A percentile compares a stretch with the other conserved stretches of the same genome.
These are phyloP conservation scores for Hofmannophila pseudospretella DNA, from an alignment of 2,888 invertebrate genomes.

Conservation along the genomic window DNA sequence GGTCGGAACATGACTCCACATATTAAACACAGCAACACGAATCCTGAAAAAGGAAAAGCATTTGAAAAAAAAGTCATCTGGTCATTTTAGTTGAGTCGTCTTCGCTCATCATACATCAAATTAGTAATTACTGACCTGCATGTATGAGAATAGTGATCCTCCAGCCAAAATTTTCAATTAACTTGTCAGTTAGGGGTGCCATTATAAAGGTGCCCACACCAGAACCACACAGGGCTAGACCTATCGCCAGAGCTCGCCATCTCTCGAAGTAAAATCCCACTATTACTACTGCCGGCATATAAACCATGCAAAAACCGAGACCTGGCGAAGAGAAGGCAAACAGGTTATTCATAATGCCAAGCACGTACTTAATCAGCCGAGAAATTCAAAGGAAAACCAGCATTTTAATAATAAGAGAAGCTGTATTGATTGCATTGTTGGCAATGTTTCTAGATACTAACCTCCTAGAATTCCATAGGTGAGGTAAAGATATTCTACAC, in stretches of 20 bases:
- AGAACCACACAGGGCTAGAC: conserved; percentile 96
- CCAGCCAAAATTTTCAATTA: conserved; percentile 86
- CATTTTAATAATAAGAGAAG: no score
- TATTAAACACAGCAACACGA: conserved; percentile 85
- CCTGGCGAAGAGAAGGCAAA: conserved; percentile 68
- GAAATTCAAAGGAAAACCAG: no score
- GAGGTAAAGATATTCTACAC: conserved; percentile 86
- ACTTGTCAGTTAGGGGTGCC: conserved; percentile 83
- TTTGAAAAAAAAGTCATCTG: neutral
- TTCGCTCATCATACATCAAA: neutral
- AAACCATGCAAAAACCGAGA: conserved; percentile 95
- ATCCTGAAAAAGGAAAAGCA: conserved; percentile 65
- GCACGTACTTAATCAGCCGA: no score
- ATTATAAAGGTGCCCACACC: conserved; percentile 96
- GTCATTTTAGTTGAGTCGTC: neutral
- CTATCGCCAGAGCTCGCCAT: conserved; percentile 96
- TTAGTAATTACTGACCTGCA: conserved; percentile 68
- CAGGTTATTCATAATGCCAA: neutral
- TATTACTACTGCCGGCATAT: conserved; percentile 95
- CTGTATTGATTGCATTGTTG: no score
- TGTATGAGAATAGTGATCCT: conserved; percentile 84
- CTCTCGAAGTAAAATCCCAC: conserved; percentile 98
- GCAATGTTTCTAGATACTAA: conserved; percentile 37
- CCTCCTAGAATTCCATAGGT: conserved; percentile 92
- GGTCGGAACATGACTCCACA: conserved; percentile 92